phyloP scores from a whole-genome alignment of 2,888 invertebrate genomes.

The Drepana falcataria region DNA sequence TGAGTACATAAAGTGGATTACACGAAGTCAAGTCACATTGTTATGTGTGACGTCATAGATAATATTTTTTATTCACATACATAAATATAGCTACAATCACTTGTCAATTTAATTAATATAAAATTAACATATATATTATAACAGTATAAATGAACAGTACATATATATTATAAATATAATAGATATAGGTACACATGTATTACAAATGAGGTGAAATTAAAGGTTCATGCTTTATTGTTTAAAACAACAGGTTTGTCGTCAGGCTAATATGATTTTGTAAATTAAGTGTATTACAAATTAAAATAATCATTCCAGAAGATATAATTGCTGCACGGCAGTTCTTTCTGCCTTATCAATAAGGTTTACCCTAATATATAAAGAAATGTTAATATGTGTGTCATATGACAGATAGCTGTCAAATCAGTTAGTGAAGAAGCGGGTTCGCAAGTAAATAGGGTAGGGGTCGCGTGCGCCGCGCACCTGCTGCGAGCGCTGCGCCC shows the following conservation, averaged over 20 bases:
- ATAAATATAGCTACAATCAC: background rate
- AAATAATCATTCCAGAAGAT: too few relatives aligned
- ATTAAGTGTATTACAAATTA: too few relatives aligned
- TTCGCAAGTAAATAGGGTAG: conserved; percentile 42
- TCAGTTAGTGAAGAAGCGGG: conserved; percentile 19
- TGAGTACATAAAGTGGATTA: conserved; percentile 25
- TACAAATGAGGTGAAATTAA: too few relatives aligned
- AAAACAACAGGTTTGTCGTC: too few relatives aligned
- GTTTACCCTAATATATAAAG: background rate
- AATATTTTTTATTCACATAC: background rate
- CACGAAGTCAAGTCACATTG: background rate
- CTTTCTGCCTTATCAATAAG: background rate
- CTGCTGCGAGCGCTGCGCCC: conserved; percentile 53
- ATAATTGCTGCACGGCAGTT: too few relatives aligned
- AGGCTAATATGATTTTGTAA: too few relatives aligned
- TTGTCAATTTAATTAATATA: too few relatives aligned
- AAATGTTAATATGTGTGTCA: background rate
- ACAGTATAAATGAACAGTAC: too few relatives aligned
- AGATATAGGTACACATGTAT: too few relatives aligned
- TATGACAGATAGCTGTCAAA: conserved; percentile 11
- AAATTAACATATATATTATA: too few relatives aligned
- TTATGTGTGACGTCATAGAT: background rate
- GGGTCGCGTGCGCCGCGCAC: conserved; percentile 60
- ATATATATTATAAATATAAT: too few relatives aligned
- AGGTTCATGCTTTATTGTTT: too few relatives aligned